Evolutionary conservation across 1,140 invertebrate species (phyloP), one percentile per base, ranked within the genome.

Genomic region (Pemphigus obesinymphae): DNA sequence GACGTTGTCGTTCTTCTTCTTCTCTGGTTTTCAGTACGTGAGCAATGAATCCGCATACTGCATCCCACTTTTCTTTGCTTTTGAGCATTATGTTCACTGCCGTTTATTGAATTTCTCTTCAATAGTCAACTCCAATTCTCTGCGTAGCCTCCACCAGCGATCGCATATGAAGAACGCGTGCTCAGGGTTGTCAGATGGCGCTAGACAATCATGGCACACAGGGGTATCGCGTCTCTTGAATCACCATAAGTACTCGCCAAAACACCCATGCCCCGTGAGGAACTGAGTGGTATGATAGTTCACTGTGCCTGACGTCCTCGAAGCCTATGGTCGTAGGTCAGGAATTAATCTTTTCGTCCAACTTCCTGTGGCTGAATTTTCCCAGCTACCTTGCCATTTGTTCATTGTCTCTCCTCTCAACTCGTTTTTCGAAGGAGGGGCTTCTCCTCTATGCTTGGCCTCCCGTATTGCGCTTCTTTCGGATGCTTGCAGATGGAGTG

Each of bases 331-430:
- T 70, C 31, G 4, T 20, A 82, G 8, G 11, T 82, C 63, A 17
- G 40, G 58, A n/a, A 82, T 82, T 29, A 82, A n/a, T 15, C 29
- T 1, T 31, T 20, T 50, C 2, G 68, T 82, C 82, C 82, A 73
- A 8, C 17, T 13, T 20, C 34, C 63, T n/a, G n/a, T n/a, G n/a
- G n/a, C 63, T 2, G 63, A 10, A 5, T 68, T 68, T 11, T 37
- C 0, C 34, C 63, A 68, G 0, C 20, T 17, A 11, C 3, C 20
- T 3, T 68, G 34, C 31, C 63, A 68, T 10, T 37, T 68, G 15
- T 11, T 37, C 17, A 68, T 8, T 10, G 63, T 20, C 5, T 37
- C 34, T n/a, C 20, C n/a, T 68, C 63, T 68, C 34, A 68, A 23
- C 17, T 40, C 63, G 0, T 23, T 1, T 17, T 37, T 68, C 4